Evolutionary conservation across 1,140 invertebrate species (phyloP), one percentile per base, ranked within the genome.

Genomic region (Aethina tumida): DNA sequence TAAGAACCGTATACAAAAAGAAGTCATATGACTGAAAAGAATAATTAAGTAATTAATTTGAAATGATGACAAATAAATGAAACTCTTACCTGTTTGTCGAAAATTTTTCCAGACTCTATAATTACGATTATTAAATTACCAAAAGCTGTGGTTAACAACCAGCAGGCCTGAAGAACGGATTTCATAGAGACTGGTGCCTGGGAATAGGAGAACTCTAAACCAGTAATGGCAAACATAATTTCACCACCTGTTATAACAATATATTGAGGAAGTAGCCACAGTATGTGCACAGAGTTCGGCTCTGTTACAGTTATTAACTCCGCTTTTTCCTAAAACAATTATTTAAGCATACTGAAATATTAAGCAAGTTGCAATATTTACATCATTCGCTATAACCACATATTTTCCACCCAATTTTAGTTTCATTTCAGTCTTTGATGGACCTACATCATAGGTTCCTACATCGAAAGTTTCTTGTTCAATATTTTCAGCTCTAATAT

Each of bases 111-210:
- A 4, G 68, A 60, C 57, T 83, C 80, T 5, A 90, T 81, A 20
- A 97, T 72, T 14, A 96, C 74, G 2, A 96, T 79, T 5, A 97
- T 76, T 4, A 95, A 60, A 63, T 97, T 95, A 13, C 94, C 94
- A 53, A 92, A 71, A 0, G 93, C 87, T 5, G 84, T 83, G 0
- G 90, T 93, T 0, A 97, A 58, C 16, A 94, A 66, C 86, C 90
- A 97, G 2, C 76, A 73, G 4, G 93, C 88, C 57, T 89, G 82
- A 15, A 98, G 59, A 0, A 97, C 74, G 0, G 91, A 87, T 56
- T 93, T 96, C 90, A 97, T 94, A 41, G 77, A 83, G n/a, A 65
- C 59, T 0, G 92, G 92, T 0, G 91, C 84, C 71, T 95, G 77
- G 5, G 79, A 80, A 59, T 94, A 97, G 0, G 88, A 85, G 64